These are phyloP conservation scores for Prenolepis imparis DNA, from an alignment of 2,888 invertebrate species.

Conservation along the genomic window DNA sequence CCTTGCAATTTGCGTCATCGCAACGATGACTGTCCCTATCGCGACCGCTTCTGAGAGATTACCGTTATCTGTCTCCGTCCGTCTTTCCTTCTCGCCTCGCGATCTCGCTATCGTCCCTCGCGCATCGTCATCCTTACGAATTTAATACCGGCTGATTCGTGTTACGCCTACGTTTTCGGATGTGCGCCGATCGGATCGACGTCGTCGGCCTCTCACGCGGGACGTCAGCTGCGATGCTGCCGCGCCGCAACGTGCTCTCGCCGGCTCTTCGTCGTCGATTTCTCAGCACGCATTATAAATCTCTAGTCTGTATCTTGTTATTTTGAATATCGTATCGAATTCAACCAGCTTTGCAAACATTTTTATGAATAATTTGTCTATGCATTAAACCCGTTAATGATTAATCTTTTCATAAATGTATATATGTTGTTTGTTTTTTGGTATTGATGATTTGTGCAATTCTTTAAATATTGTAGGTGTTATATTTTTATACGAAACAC, in stretches of 20 bases:
- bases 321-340: background rate
- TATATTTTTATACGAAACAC: background rate
- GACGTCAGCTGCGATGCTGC: conserved; percentile 51
- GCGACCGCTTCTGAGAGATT: conserved; percentile 61
- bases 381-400: background rate
- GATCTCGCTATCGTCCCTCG: background rate
- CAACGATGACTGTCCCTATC: conserved; percentile 40
- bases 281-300: background rate
- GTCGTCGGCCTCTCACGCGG: conserved; percentile 26
- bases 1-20: conserved; percentile 81
- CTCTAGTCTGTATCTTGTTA: background rate
- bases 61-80: conserved; percentile 74
- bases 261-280: conserved; percentile 14
- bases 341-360: background rate
- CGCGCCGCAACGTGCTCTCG: conserved; percentile 58
- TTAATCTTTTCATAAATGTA: background rate
- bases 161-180: conserved; percentile 61
- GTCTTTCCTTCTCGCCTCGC: conserved; percentile 4
- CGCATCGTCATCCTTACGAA: conserved; percentile 54
- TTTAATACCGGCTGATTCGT: conserved; percentile 71
- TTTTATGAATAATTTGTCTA: background rate
- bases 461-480: background rate
- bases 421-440: background rate
- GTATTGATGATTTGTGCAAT: background rate
- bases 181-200: conserved; percentile 3